A percentile compares a stretch with the other conserved stretches of the same genome.
phyloP scores from a whole-genome alignment of 1,140 invertebrate genomes.

The Drosophila ironensis region DNA sequence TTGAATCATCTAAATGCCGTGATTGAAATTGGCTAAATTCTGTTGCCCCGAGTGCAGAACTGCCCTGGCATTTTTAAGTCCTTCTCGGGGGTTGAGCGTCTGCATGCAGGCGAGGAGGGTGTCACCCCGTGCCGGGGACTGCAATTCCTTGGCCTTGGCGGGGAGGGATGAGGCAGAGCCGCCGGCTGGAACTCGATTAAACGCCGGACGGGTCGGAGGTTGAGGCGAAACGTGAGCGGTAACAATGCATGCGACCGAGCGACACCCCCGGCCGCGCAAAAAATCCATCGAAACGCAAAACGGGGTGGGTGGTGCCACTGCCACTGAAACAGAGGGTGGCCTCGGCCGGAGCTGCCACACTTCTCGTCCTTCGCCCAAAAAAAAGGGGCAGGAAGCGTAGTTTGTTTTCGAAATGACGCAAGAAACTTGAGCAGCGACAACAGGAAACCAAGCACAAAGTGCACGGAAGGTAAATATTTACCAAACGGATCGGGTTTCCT shows the following conservation, averaged over 20 bases:
- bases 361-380: no score
- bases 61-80: not conserved
- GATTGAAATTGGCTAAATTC: not conserved
- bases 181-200: not conserved
- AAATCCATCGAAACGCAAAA: slow-evolving; percentile 3
- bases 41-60: not conserved
- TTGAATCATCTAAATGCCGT: no score
- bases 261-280: slow-evolving; percentile 1
- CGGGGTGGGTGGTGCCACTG: slow-evolving; percentile 10
- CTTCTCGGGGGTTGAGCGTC: not conserved
- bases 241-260: slow-evolving; percentile 15
- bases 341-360: not conserved
- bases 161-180: not conserved
- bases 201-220: not conserved
- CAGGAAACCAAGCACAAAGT: not conserved
- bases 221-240: slow-evolving; percentile 16
- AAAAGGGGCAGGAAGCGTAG: not conserved
- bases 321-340: not conserved
- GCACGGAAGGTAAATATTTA: not conserved
- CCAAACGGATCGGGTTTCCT: not conserved
- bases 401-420: not conserved
- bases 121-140: not conserved
- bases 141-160: not conserved
- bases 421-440: not conserved
- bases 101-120: not conserved